Base-by-base conservation (phyloP, 2,113 vertebrate species). In the Bothrops jararaca region DNA sequence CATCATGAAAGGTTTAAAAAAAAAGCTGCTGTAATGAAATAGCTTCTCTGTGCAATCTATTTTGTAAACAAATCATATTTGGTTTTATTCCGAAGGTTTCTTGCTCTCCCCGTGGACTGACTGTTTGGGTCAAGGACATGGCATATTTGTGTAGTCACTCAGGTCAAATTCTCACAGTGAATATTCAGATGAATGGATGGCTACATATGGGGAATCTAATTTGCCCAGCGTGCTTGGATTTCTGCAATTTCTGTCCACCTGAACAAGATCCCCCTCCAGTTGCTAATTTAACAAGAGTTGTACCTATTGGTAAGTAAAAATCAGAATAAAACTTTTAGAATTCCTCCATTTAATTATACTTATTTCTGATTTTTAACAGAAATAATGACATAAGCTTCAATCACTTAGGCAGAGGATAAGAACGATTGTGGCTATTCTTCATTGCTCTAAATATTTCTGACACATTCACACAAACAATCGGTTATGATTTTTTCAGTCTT, bases 191-290 rank as follows among this genome's bases (percentile, higher is more conserved):
- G 97, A 98, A 97, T 0, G 98, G 97, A 95, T 99, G 99, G 99
- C 96, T 99, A 4, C 98, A 99, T 0, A 96, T 97, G n/a, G 99
- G 99, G 13, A 98, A 98, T 89, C 98, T 99, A 6, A 86, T 99
- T 69, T 99, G 99, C 94, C 99, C 99, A 2, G 95, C 98, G 23
- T 99, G 99, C 93, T 92, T 92, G 0, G 98, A 98, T 95, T 98
- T 99, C 96, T 99, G 99, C 89, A 97, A 98, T 45, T 90, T 96
- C 95, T 99, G 99, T 94, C 98, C 99, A 0, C 98, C 98, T 0
- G 98, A 98, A 48, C 97, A 97, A 57, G 98, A 99, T 93, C 98
- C 98, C 92, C 97, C 98, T 93, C 97, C 98, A 39, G 95, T 97
- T 93, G 42, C 95, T 48, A 99, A 99, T 95, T 54, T 97, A 89